Percentiles rank a stretch among this genome's conserved stretches.
Conservation (phyloP, 2,797 vertebrate genomes). For the Chaunax sp. region DNA sequence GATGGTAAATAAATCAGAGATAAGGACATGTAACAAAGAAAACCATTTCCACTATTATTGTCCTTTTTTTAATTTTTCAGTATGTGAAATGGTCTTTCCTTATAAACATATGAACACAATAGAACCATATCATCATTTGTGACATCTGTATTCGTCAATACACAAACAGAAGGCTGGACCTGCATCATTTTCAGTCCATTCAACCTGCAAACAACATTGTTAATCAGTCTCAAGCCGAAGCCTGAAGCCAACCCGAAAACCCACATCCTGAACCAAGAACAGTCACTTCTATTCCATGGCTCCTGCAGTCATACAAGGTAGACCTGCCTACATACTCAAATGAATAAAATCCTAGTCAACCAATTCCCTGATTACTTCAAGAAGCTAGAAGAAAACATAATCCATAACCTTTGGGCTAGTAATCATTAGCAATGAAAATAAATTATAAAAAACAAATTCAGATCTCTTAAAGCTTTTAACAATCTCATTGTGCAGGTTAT, state of each 20-base stretch:
- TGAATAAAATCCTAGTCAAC: neutral
- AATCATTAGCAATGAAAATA: neutral
- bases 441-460: neutral
- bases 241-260: too few relatives aligned
- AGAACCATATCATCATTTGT: conserved; percentile 26
- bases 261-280: neutral
- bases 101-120: conserved; percentile 80
- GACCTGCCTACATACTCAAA: neutral
- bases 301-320: neutral
- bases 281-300: neutral
- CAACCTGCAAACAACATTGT: conserved; percentile 4
- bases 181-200: neutral
- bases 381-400: neutral
- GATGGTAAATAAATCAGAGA: neutral
- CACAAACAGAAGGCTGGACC: conserved; percentile 25
- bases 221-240: too few relatives aligned
- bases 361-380: neutral
- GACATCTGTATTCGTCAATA: conserved; percentile 58
- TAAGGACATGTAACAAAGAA: neutral
- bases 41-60: neutral
- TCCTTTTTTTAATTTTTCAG: conserved; percentile 61
- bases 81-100: conserved; percentile 74
- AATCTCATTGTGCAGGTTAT: conserved; percentile 4
- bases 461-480: neutral
- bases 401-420: neutral